Evolutionary conservation across 2,113 vertebrate genomes (phyloP).

Genomic region (Oreochromis tanganicae): DNA sequence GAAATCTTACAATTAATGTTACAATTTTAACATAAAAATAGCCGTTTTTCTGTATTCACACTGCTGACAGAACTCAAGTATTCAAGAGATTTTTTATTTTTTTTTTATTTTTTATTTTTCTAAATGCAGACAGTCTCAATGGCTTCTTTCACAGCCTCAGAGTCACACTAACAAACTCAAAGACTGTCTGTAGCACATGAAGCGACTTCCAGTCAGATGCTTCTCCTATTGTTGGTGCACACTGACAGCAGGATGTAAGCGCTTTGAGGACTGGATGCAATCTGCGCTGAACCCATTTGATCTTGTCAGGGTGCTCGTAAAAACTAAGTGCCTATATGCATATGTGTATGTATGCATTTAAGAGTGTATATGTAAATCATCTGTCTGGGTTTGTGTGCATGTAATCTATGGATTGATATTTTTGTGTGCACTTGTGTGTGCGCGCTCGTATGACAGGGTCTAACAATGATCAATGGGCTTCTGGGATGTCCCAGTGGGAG

Average conservation of each 20-base stretch:
- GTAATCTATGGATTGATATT: constrained; percentile 63
- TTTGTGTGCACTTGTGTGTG: constrained; percentile 3
- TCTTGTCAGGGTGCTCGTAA: constrained; percentile 66
- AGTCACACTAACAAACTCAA: background rate
- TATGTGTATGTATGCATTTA: constrained; percentile 61
- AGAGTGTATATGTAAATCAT: constrained; percentile 69
- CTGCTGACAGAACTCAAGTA: background rate
- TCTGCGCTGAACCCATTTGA: constrained; percentile 64
- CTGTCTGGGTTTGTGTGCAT: constrained; percentile 43
- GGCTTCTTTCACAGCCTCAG: background rate
- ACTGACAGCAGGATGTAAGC: constrained; percentile 45
- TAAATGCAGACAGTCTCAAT: accelerated
- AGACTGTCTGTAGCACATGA: background rate
- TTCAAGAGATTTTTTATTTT: background rate
- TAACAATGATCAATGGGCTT: constrained; percentile 72
- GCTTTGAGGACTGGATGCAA: constrained; percentile 58
- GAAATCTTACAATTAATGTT: accelerated
- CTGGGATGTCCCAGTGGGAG: constrained; percentile 66
- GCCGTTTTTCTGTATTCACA: background rate
- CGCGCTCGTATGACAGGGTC: constrained; percentile 46
- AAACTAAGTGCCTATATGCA: constrained; percentile 69
- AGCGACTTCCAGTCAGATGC: background rate
- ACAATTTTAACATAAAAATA: accelerated
- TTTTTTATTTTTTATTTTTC: background rate
- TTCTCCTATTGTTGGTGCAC: constrained; percentile 19